A percentile compares a stretch with the other conserved stretches of the same genome.
These are phyloP conservation scores for Pseudomyrmex gracilis DNA, from an alignment of 1,140 invertebrate genomes.

Conservation along the genomic window DNA sequence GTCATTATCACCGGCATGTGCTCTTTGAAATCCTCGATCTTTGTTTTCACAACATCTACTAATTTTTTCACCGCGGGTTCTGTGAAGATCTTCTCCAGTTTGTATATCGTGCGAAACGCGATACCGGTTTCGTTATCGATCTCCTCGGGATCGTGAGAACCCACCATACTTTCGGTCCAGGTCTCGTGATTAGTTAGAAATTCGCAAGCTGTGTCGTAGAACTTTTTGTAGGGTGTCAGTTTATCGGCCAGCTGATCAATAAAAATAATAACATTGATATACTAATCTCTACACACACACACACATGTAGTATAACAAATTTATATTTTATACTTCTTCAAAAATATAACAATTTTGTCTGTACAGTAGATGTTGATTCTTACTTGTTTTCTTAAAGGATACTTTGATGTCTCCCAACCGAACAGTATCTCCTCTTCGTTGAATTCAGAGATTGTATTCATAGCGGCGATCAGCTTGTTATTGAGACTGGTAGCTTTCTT, in stretches of 20 bases:
- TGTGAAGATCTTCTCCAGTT: conserved; percentile 95
- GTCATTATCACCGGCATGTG: conserved; percentile 96
- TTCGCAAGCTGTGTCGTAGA: conserved; percentile 95
- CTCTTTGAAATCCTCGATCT: conserved; percentile 96
- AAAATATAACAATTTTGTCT: conserved; percentile 1
- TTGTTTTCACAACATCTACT: conserved; percentile 88
- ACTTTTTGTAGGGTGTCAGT: conserved; percentile 93
- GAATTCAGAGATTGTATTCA: conserved; percentile 94
- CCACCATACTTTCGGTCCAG: conserved; percentile 94
- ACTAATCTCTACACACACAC: conserved; percentile 5
- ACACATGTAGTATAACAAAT: no score
- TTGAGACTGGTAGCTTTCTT: conserved; percentile 92
- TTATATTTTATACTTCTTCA: no score
- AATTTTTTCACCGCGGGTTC: conserved; percentile 88
- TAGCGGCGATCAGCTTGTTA: conserved; percentile 88
- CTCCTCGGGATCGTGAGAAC: conserved; percentile 94
- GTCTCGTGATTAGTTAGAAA: conserved; percentile 93
- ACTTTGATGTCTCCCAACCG: conserved; percentile 95
- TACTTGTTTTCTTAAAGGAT: conserved; percentile 92
- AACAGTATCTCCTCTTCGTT: conserved; percentile 97
- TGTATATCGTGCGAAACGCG: conserved; percentile 93
- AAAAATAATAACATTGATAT: conserved; percentile 15
- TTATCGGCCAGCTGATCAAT: conserved; percentile 88
- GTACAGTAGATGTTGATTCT: not conserved
- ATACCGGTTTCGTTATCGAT: conserved; percentile 94